phyloP scores from a whole-genome alignment of 2,113 vertebrate genomes.

The Hydrolagus affinis region DNA sequence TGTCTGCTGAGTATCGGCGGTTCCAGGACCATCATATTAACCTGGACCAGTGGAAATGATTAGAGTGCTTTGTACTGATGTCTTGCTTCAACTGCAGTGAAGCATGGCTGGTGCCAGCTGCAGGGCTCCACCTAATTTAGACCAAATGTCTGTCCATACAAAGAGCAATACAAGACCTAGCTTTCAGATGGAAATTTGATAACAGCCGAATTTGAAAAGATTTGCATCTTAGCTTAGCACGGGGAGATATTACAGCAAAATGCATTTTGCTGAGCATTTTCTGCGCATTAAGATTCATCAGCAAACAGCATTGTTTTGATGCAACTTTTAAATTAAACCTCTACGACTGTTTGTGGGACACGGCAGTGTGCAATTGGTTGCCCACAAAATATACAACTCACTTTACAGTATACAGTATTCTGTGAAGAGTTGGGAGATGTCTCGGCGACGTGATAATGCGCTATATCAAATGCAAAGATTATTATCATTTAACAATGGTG shows the following conservation, averaged over 20 bases:
- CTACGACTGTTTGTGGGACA: no score
- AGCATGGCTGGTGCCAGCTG: slow-evolving; percentile 33
- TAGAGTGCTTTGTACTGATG: slow-evolving; percentile 30
- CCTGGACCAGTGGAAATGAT: slow-evolving; percentile 32
- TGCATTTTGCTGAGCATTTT: background rate
- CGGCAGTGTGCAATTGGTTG: no score
- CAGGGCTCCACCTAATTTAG: slow-evolving; percentile 32
- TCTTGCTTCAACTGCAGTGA: slow-evolving; percentile 27
- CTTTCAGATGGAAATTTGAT: slow-evolving; percentile 21
- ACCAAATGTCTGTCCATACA: slow-evolving; percentile 30
- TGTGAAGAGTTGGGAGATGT: no score
- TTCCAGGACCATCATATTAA: slow-evolving; percentile 29
- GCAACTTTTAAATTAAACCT: no score
- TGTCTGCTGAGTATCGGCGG: slow-evolving; percentile 8
- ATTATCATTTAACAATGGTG: background rate
- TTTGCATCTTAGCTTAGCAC: slow-evolving; percentile 23
- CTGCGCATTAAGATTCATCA: no score
- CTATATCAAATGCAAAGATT: no score
- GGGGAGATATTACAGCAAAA: slow-evolving; percentile 25
- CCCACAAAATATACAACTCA: no score
- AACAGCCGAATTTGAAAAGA: slow-evolving; percentile 29
- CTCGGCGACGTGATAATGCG: no score
- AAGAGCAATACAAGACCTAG: slow-evolving; percentile 10
- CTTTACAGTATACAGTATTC: no score
- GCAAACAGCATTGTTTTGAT: no score